Percentiles rank a stretch among this genome's conserved stretches.
Conservation (phyloP, 53 echinoderm and acorn worm genomes). For the Paracentrotus lividus region DNA sequence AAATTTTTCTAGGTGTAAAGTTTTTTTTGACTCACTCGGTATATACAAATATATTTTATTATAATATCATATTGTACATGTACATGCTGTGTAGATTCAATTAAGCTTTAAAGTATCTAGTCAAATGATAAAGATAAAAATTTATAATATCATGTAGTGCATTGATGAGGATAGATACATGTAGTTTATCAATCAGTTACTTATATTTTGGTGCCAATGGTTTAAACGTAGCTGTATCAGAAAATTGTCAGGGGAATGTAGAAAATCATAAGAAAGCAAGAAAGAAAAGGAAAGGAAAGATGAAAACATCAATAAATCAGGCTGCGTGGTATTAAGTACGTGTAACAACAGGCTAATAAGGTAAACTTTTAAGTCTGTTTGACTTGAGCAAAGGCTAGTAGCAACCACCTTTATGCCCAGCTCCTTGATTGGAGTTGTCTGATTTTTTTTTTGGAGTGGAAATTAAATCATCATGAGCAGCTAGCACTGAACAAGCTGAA, state of each 20-base stretch:
- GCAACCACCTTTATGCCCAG: slow-evolving; percentile 30
- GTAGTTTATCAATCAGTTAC: no score
- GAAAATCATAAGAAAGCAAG: neutral
- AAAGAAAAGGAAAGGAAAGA: neutral
- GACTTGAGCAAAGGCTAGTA: slow-evolving; percentile 15
- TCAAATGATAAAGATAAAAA: no score
- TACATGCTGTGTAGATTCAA: no score
- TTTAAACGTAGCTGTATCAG: neutral
- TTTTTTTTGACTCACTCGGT: no score
- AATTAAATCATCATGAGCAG: slow-evolving; percentile 63
- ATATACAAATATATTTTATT: no score
- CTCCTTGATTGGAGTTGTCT: slow-evolving; percentile 57
- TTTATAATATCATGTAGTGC: no score
- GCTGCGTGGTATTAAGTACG: neutral
- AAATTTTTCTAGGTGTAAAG: no score
- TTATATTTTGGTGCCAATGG: no score
- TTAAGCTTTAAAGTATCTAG: no score
- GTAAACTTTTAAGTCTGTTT: neutral
- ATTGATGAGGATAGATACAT: no score
- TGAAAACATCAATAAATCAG: neutral
- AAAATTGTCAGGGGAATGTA: neutral
- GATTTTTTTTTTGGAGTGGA: slow-evolving; percentile 62
- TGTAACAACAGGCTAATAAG: neutral
- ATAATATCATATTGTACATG: no score
- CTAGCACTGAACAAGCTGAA: neutral